phyloP scores from a whole-genome alignment of 2,888 invertebrate species.

The Byasa hedistus region DNA sequence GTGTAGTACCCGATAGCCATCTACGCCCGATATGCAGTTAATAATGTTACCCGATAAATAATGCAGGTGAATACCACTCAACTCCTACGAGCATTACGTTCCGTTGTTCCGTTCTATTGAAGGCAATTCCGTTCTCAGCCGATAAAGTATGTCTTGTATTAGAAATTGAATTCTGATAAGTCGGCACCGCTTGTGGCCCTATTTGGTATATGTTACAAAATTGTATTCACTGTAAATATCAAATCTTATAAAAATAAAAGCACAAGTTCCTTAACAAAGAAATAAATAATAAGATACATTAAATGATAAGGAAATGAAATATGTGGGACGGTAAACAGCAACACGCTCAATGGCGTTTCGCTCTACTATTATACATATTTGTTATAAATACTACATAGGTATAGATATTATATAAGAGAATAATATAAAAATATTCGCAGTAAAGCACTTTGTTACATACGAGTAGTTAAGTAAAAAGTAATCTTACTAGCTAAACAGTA shows the following conservation, averaged over 20 bases:
- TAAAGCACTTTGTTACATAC: too few relatives aligned
- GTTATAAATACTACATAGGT: too few relatives aligned
- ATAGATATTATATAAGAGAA: too few relatives aligned
- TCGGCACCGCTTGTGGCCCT: slow-evolving; percentile 36
- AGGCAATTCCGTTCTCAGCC: slow-evolving; percentile 51
- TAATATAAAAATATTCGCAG: too few relatives aligned
- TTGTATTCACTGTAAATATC: background rate
- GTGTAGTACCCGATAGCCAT: slow-evolving; percentile 73
- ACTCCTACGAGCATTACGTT: slow-evolving; percentile 40
- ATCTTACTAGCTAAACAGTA: too few relatives aligned
- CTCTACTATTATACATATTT: too few relatives aligned
- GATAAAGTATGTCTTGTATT: slow-evolving; percentile 46
- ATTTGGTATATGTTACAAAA: slow-evolving; percentile 4
- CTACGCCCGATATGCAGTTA: slow-evolving; percentile 73
- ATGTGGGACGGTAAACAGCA: too few relatives aligned
- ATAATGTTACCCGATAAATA: slow-evolving; percentile 76
- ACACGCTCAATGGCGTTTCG: too few relatives aligned
- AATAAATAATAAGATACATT: too few relatives aligned
- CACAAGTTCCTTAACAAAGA: too few relatives aligned
- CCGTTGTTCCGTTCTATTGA: slow-evolving; percentile 47
- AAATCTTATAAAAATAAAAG: background rate
- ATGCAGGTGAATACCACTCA: slow-evolving; percentile 68
- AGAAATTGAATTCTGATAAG: slow-evolving; percentile 59
- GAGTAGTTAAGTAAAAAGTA: too few relatives aligned
- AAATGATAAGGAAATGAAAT: too few relatives aligned